These are phyloP conservation scores for Hydriomena furcata DNA, from an alignment of 2,888 invertebrate species.

Conservation along the genomic window DNA sequence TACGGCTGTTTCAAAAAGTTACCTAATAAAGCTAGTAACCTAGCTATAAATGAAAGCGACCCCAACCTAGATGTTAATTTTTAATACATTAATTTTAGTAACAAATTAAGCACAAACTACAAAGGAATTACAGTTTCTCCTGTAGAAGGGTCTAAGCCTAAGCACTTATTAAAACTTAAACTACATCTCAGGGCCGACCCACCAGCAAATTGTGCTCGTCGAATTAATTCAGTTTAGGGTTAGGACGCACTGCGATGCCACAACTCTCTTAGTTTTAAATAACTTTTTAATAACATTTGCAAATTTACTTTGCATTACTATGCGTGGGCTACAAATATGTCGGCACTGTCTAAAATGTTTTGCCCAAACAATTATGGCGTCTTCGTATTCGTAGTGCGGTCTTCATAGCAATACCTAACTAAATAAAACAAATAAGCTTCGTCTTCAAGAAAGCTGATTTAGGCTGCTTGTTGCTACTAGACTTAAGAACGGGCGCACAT, in stretches of 20 bases:
- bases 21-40: no score
- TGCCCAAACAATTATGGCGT: no score
- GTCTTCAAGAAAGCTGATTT: no score
- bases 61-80: conserved; percentile 15
- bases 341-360: no score
- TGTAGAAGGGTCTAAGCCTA: conserved; percentile 45
- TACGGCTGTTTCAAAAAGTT: no score
- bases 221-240: conserved; percentile 57
- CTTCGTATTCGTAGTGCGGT: neutral
- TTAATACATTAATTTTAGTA: conserved; percentile 21
- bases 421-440: no score
- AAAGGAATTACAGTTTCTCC: conserved; percentile 32
- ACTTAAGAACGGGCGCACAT: no score
- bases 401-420: neutral
- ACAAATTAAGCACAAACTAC: conserved; percentile 30
- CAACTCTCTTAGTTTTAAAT: no score
- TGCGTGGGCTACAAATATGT: no score
- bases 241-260: conserved; percentile 20
- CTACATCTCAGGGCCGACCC: conserved; percentile 49
- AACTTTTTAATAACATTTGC: no score
- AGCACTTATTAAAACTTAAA: conserved; percentile 53
- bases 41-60: neutral
- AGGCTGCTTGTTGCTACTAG: no score
- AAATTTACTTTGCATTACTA: no score
- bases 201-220: conserved; percentile 52